Conservation (phyloP, 2,797 vertebrate genomes). For the Sphaeramia orbicularis region DNA sequence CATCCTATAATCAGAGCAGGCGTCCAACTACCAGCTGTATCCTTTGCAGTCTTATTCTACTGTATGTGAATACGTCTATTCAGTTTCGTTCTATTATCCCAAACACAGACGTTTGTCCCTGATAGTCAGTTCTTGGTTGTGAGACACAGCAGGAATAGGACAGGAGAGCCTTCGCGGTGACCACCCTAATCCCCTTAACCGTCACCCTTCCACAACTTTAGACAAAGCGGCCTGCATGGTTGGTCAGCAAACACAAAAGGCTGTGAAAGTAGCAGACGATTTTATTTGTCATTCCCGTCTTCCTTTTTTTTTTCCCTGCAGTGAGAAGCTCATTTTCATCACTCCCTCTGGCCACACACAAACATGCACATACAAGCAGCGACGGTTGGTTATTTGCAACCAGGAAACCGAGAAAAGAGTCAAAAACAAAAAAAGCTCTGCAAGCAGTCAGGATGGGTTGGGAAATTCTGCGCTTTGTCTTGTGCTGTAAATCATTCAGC, state of each 20-base stretch:
- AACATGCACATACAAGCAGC: conserved; percentile 35
- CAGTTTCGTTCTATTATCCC: conserved; percentile 12
- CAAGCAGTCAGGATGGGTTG: conserved; percentile 6
- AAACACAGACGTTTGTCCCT: conserved; percentile 14
- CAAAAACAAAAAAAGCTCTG: conserved; percentile 18
- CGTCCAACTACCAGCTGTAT: conserved; percentile 18
- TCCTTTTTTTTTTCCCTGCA: conserved; percentile 47
- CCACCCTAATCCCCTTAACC: conserved; percentile 37
- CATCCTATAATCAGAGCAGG: conserved; percentile 24
- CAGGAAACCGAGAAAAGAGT: conserved; percentile 22
- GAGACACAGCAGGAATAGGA: conserved; percentile 35
- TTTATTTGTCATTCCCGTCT: conserved; percentile 40
- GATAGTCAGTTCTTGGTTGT: conserved; percentile 36
- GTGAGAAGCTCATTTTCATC: conserved; percentile 55
- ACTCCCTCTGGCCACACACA: conserved; percentile 54
- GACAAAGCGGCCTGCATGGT: conserved; percentile 47
- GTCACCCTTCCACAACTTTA: conserved; percentile 31
- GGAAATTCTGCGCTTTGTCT: conserved; percentile 22
- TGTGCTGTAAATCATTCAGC: conserved; percentile 38
- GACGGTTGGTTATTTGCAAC: conserved; percentile 24
- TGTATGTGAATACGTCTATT: conserved; percentile 15
- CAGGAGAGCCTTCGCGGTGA: conserved; percentile 33
- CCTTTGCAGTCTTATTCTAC: conserved; percentile 10
- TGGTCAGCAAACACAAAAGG: conserved; percentile 39
- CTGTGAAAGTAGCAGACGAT: conserved; percentile 37